Percentiles rank a stretch among this genome's conserved stretches.
These are phyloP conservation scores for Heliconius melpomene DNA, from an alignment of 1,140 invertebrate genomes.

Conservation along the genomic window DNA sequence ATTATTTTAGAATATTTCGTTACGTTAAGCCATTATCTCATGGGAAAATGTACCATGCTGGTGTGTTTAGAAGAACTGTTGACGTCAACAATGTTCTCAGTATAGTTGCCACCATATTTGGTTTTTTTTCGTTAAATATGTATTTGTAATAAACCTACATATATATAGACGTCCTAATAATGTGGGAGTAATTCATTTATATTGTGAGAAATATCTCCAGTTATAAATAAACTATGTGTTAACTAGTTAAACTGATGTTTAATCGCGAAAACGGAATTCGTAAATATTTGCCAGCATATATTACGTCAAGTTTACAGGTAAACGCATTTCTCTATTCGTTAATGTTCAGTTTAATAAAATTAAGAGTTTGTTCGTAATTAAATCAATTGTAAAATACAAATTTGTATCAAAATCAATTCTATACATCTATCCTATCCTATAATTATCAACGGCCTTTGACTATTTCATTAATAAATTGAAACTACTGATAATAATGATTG, in stretches of 20 bases:
- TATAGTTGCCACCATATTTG: not conserved
- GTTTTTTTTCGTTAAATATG: not conserved
- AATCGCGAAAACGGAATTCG: not conserved
- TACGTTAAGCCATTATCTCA: constrained; percentile 14
- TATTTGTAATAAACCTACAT: too few relatives aligned
- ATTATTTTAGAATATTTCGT: constrained; percentile 10
- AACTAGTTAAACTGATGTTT: not conserved
- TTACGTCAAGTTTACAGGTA: not conserved
- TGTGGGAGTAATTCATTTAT: not conserved
- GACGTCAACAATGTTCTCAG: constrained; percentile 23
- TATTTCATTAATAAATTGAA: not conserved
- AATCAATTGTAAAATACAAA: not conserved
- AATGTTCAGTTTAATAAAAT: not conserved
- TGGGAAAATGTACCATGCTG: constrained; percentile 23
- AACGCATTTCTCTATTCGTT: not conserved
- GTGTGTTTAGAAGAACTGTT: constrained; percentile 20
- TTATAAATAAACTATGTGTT: not conserved
- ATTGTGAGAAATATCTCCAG: not conserved
- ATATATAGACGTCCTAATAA: not conserved
- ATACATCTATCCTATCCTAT: too few relatives aligned
- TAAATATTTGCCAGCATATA: not conserved
- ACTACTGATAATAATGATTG: too few relatives aligned
- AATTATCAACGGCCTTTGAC: not conserved
- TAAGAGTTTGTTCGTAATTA: not conserved
- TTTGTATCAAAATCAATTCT: not conserved